These are phyloP conservation scores for Spisula subtruncata DNA, from an alignment of 2,888 invertebrate species.

Conservation along the genomic window DNA sequence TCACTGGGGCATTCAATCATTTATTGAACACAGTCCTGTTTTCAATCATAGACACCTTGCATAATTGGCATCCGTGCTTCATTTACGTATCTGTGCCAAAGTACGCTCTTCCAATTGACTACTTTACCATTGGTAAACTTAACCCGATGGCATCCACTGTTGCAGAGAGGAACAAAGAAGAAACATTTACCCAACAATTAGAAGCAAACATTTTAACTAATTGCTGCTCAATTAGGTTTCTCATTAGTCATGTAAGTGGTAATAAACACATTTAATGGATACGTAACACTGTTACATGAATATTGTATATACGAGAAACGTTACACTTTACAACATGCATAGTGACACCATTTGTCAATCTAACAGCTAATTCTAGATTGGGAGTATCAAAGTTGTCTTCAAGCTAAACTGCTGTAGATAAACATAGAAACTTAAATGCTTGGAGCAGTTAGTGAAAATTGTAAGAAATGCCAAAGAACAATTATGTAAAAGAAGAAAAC, in stretches of 20 bases:
- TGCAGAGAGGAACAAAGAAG: neutral
- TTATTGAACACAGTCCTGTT: too few species aligned
- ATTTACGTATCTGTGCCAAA: too few species aligned
- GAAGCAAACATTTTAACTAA: constrained; percentile 1
- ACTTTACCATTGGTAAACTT: too few species aligned
- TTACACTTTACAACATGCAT: neutral
- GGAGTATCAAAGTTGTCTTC: neutral
- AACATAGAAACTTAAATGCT: constrained; percentile 5
- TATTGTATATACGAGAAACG: neutral
- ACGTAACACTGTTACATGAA: neutral
- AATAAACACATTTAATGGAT: neutral
- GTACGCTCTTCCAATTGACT: too few species aligned
- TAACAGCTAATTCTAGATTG: neutral
- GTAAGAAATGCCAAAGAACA: too few species aligned
- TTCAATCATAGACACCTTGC: too few species aligned
- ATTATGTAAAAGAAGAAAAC: too few species aligned
- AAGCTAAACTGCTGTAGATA: neutral
- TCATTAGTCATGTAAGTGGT: constrained; percentile 20
- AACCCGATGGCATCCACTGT: too few species aligned
- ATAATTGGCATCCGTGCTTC: too few species aligned
- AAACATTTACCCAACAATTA: constrained; percentile 7
- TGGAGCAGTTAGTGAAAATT: neutral
- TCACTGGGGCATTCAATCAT: too few species aligned
- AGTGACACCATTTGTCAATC: neutral
- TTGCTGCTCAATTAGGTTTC: neutral